Base-by-base conservation (phyloP, 2,797 vertebrate species). In the Dicrostonyx torquatus region DNA sequence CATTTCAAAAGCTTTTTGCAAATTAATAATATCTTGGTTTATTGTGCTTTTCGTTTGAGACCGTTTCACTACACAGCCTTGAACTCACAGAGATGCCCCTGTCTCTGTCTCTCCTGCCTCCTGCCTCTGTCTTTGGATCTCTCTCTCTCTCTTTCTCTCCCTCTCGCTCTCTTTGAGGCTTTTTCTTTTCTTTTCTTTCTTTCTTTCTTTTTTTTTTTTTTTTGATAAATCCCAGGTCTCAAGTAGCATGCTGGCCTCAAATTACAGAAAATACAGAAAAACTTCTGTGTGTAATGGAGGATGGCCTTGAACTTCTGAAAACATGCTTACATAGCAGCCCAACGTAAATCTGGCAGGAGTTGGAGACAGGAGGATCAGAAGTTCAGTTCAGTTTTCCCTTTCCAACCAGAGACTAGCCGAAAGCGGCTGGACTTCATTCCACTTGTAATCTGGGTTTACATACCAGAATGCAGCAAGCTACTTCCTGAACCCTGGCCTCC, bases 401-500 rank as follows among this genome's bases (percentile, higher is more conserved):
- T 76, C 70, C 34, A 31, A 24, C 45, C 9, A 20, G 58, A 50
- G 11, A 2, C 4, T 53, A 18, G 20, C 55, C 22, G 20, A 58
- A n/a, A 50, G 77, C 37, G 26, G 0, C 34, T 0, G 48, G 87
- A 45, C 34, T 76, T 48, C 7, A 5, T 45, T 24, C 75, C 77
- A 45, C 55, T 84, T 37, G 2, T 1, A 64, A 10, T 18, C 60
- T 11, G 29, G 7, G 20, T 87, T 24, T 24, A 0, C 2, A 0
- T 5, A 26, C 17, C 82, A 50, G 29, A 0, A 20, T 4, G 45
- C 45, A 1, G 26, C 62, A 0, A 40, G 2, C n/a, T 0, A 5
- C 82, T 37, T 55, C 45, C 77, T 70, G 94, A 92, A 87, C 88
- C 73, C 58, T 58, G 68, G 73, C 79, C 93, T 31, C 18, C 43